phyloP scores from a whole-genome alignment of 2,888 invertebrate species.

The Pycnomerus fuliginosus region DNA sequence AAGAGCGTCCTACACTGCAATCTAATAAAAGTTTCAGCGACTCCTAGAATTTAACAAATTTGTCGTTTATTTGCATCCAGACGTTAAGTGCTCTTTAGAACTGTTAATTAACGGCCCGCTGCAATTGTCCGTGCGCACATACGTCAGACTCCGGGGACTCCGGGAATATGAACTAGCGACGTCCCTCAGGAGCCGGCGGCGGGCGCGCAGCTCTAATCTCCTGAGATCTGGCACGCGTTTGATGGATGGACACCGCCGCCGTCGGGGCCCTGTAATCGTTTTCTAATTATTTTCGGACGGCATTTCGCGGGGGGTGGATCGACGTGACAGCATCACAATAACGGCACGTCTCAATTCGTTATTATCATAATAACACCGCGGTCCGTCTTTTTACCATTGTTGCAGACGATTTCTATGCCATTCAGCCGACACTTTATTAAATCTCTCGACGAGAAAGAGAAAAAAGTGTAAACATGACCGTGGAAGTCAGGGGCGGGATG shows the following conservation, averaged over 20 bases:
- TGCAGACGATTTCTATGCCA: constrained; percentile 18
- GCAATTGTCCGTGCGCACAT: constrained; percentile 10
- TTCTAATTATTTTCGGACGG: constrained; percentile 19
- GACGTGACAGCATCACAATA: too few species aligned
- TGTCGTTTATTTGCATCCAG: constrained; percentile 12
- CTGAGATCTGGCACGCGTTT: constrained; percentile 30
- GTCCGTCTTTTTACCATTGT: constrained; percentile 21
- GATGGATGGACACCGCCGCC: constrained; percentile 35
- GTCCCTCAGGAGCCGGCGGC: constrained; percentile 12
- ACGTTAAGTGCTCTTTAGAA: constrained; percentile 5
- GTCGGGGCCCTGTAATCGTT: constrained; percentile 20
- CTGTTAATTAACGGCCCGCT: constrained; percentile 11
- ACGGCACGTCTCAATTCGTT: too few species aligned
- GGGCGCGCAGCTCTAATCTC: constrained; percentile 21
- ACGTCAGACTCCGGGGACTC: constrained; percentile 12
- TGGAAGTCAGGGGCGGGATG: constrained; percentile 19
- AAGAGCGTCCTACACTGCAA: constrained; percentile 4
- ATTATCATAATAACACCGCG: constrained; percentile 19
- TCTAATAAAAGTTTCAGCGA: constrained; percentile 12
- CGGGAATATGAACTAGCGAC: constrained; percentile 13
- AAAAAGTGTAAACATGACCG: constrained; percentile 19
- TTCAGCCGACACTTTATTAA: constrained; percentile 21
- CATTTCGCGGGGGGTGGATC: too few species aligned
- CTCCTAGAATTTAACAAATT: constrained; percentile 10
- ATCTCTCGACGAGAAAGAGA: constrained; percentile 16